These are phyloP conservation scores for Macrocentrus cingulum DNA, from an alignment of 1,140 invertebrate genomes.

Conservation along the genomic window DNA sequence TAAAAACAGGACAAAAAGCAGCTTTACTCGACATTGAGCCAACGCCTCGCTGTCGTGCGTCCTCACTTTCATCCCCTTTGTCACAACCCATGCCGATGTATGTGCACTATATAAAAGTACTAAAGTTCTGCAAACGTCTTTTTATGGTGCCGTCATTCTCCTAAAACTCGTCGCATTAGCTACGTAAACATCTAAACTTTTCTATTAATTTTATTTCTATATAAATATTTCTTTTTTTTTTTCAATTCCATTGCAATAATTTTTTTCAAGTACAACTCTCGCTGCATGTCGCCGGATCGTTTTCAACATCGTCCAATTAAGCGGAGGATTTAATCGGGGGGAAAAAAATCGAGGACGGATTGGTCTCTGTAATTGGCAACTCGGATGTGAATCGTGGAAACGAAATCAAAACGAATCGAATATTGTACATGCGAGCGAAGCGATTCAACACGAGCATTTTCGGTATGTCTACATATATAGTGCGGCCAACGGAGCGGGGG, in stretches of 20 bases:
- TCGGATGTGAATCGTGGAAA: conserved; percentile 6
- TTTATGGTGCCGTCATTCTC: conserved; percentile 36
- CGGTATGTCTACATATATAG: background rate
- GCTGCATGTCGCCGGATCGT: conserved; percentile 20
- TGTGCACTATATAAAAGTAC: no score
- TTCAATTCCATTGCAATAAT: conserved; percentile 9
- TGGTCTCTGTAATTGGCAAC: conserved; percentile 16
- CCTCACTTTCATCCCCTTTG: background rate
- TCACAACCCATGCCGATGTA: background rate
- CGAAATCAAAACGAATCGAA: conserved; percentile 18
- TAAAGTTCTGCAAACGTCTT: background rate
- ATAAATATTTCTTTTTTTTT: conserved; percentile 15
- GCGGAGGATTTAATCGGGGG: background rate
- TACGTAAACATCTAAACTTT: conserved; percentile 11
- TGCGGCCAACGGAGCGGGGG: background rate
- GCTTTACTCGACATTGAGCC: conserved; percentile 48
- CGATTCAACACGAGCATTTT: conserved; percentile 13
- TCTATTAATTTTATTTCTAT: conserved; percentile 20
- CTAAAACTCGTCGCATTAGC: background rate
- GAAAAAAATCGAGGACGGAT: conserved; percentile 11
- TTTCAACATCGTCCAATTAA: conserved; percentile 8
- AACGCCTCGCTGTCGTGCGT: conserved; percentile 5
- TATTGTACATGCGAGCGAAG: conserved; percentile 10
- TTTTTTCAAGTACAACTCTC: conserved; percentile 19
- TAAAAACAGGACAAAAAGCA: conserved; percentile 42